Evolutionary conservation across 2,113 vertebrate genomes (phyloP).

Genomic region (Trichechus manatus): DNA sequence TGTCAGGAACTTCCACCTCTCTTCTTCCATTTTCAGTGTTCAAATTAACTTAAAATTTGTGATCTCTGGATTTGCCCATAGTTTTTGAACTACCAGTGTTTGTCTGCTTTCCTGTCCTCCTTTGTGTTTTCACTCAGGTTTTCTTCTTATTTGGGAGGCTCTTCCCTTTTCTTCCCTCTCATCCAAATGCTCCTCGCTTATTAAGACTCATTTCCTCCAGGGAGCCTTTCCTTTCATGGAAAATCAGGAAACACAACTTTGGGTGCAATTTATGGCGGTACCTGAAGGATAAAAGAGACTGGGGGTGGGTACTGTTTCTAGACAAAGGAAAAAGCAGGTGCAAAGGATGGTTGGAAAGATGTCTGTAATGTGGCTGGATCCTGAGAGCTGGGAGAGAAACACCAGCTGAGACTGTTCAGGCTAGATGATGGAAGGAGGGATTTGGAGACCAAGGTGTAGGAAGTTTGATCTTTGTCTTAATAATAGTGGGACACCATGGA

Average conservation of each 20-base stretch:
- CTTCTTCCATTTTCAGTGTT: background rate
- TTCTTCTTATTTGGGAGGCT: background rate
- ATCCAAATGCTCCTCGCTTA: background rate
- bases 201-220: background rate
- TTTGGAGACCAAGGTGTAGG: background rate
- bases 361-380: background rate
- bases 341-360: background rate
- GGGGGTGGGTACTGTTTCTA: background rate
- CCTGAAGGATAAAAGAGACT: background rate
- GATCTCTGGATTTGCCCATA: background rate
- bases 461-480: background rate
- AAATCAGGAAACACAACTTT: background rate
- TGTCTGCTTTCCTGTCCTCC: background rate
- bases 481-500: background rate
- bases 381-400: background rate
- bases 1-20: background rate
- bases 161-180: background rate
- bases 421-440: background rate
- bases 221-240: background rate
- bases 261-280: background rate
- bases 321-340: background rate
- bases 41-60: slow-evolving; percentile 1
- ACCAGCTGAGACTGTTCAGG: background rate
- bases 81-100: background rate
- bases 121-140: background rate